Evolutionary conservation across 2,113 vertebrate genomes (phyloP), one percentile per base, ranked within the genome.

Genomic region (Bujurquina vittata): DNA sequence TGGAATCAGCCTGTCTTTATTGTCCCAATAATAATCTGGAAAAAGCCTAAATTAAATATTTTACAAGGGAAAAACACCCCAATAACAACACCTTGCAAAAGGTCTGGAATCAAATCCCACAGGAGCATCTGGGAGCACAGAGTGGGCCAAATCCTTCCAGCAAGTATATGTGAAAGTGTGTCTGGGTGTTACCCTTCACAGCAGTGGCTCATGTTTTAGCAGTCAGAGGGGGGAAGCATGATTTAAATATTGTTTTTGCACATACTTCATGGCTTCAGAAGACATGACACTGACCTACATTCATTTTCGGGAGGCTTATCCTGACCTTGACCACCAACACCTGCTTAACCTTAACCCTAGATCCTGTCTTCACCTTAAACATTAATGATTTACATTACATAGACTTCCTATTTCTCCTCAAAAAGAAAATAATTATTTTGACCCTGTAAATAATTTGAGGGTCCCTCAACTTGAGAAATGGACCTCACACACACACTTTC

Each of bases 161-260:
- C 4, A 17, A 33, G 31, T 54, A 33, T 46, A 20, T 3, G 49
- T 37, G 74, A 60, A 46, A 60, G 84, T 79, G 46, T 40, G 18
- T 74, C 72, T 83, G 77, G 61, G 75, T 74, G 63, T 75, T 10
- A 15, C 40, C 33, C 23, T 46, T 80, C 54, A 12, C 79, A 82
- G 65, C 35, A 26, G 79, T 54, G 52, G 77, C 85, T 89, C 78
- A 57, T 82, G 65, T 86, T 92, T 87, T 73, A 87, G 84, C 67
- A 73, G 84, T 87, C 89, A 74, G 84, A 60, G 29, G 63, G 85
- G 72, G 54, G 89, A 75, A 89, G 77, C 72, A 65, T 83, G 79
- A 87, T 94, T 86, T 92, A 60, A 89, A 88, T 90, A 85, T 91
- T 89, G 84, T 88, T 78, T 77, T 87, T 59, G 31, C 17, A 14